Base-by-base conservation (phyloP, 2,888 invertebrate species). In the Drosophila prostipennis region DNA sequence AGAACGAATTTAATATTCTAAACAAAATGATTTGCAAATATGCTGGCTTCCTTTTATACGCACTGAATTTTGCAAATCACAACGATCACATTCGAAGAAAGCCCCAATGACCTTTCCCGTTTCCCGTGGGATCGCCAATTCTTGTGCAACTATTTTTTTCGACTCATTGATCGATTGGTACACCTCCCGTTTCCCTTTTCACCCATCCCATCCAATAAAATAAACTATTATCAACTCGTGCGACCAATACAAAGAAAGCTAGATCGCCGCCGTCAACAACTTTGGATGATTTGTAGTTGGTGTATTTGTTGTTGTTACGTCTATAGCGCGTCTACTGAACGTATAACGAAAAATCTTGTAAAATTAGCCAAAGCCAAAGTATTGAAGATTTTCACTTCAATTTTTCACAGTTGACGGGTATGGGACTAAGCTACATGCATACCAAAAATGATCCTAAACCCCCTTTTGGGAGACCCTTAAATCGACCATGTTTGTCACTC, bases 301-400 rank as follows among this genome's bases (percentile, higher is more conserved):
- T 10, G 45, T 26, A 10, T n/a, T 55, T 19, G 53, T 65, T 42
- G 46, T 48, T 68, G 37, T 49, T 57, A 56, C 37, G 71, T 70
- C 55, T 71, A 32, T 58, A 40, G 43, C 23, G 49, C 54, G 49
- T 46, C 49, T 32, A 19, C 23, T 36, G 43, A 60, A 48, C 56
- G 39, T 71, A 86, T 86, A 76, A 86, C 83, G 46, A 68, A 73
- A 71, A 53, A 56, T 77, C 80, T 89, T 83, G 56, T 56, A 79
- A 89, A 83, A 89, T 85, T 80, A 75, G 60, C 79, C 69, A 55
- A 19, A n/a, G n/a, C 19, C 43, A 60, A 76, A 79, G 67, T 14
- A 37, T 1, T 53, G 0, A 4, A 26, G 45, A 23, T 77, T 89
- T 78, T 75, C 48, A 2, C 0, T 26, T 71, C 7, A 77, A 76